These are phyloP conservation scores for Synanthedon formicaeformis DNA, from an alignment of 2,888 invertebrate species.

Conservation along the genomic window DNA sequence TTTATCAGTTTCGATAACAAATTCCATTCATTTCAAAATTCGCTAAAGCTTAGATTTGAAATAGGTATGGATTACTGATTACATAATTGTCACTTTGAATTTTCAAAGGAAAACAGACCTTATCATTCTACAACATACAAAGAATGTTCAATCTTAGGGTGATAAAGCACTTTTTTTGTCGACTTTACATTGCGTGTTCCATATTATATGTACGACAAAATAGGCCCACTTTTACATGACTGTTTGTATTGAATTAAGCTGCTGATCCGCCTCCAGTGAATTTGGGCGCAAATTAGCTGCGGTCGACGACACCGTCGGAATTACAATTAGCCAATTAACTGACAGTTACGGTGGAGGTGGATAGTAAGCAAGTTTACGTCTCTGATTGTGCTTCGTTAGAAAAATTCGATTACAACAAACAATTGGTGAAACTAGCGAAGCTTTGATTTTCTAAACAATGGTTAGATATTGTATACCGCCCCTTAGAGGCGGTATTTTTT, in stretches of 20 bases:
- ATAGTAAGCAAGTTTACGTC: conserved; percentile 6
- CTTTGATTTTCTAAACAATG: too few species aligned
- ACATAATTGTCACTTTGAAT: too few species aligned
- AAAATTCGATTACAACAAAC: conserved; percentile 12
- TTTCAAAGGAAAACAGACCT: too few species aligned
- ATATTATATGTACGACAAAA: conserved; percentile 9
- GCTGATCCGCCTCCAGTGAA: conserved; percentile 29
- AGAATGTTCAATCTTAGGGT: too few species aligned
- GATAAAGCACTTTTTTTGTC: too few species aligned
- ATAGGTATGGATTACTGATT: too few species aligned
- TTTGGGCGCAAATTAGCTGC: conserved; percentile 39
- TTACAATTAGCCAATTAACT: conserved; percentile 33
- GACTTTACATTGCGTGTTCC: background rate
- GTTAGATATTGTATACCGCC: too few species aligned
- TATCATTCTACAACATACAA: too few species aligned
- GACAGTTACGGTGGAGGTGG: conserved; percentile 4
- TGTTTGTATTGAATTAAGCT: conserved; percentile 38
- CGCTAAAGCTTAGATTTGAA: too few species aligned
- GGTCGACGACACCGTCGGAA: conserved; percentile 35
- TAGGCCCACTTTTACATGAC: conserved; percentile 20
- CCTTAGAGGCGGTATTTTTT: too few species aligned
- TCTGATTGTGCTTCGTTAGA: conserved; percentile 14
- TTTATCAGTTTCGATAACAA: too few species aligned
- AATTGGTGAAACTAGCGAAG: background rate
- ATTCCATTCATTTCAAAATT: too few species aligned